phyloP scores from a whole-genome alignment of 2,797 vertebrate genomes.

The Fringilla coelebs region DNA sequence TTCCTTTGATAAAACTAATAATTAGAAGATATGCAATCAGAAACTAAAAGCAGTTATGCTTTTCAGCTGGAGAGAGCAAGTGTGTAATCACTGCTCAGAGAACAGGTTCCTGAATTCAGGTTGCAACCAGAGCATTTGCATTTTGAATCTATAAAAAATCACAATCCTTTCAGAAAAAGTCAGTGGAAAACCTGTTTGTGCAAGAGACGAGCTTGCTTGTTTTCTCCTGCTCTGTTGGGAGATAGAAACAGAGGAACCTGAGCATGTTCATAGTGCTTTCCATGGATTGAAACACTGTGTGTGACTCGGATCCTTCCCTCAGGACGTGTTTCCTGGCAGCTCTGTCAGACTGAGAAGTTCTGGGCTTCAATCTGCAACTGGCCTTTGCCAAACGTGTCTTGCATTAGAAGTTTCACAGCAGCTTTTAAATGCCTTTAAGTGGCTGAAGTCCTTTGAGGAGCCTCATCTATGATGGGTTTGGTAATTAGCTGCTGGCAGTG shows the following conservation, averaged over 20 bases:
- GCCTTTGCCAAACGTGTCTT: neutral
- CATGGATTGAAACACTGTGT: neutral
- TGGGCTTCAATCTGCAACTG: neutral
- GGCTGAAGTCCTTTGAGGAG: neutral
- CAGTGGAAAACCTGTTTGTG: neutral
- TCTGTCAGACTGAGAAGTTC: neutral
- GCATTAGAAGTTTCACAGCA: neutral
- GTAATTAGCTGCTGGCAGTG: neutral
- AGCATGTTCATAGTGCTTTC: neutral
- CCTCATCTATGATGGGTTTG: neutral
- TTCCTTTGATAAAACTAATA: slow-evolving; percentile 26
- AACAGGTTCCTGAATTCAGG: neutral
- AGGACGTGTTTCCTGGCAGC: neutral
- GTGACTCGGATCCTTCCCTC: neutral
- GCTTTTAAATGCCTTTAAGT: slow-evolving; percentile 2
- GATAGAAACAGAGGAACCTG: neutral
- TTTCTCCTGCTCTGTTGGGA: neutral
- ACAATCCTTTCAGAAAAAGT: neutral
- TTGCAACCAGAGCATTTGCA: neutral
- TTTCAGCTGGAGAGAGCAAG: neutral
- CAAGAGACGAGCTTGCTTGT: neutral
- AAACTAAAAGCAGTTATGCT: neutral
- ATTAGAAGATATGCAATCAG: neutral
- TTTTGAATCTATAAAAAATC: neutral
- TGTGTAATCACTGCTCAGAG: neutral